Conservation (phyloP, 1,140 invertebrate genomes). For the Orchesella cincta region DNA sequence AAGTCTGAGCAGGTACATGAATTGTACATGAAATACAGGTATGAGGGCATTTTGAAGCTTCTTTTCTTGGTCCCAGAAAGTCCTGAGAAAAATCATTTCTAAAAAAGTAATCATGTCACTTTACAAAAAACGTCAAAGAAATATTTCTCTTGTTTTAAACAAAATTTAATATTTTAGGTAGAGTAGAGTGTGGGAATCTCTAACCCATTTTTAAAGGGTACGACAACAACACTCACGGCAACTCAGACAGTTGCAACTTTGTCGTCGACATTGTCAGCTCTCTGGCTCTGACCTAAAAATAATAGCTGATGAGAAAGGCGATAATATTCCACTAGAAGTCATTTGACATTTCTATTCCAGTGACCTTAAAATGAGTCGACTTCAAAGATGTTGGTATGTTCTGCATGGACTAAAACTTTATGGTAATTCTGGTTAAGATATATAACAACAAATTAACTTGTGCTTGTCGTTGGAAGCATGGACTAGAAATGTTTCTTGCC, state of each 20-base stretch:
- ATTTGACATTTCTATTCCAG: slow-evolving; percentile 4
- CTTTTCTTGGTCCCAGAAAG: no score
- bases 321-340: not conserved
- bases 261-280: not conserved
- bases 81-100: no score
- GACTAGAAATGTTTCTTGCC: no score
- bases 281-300: slow-evolving; percentile 17
- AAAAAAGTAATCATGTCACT: not conserved
- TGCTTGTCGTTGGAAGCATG: no score
- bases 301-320: slow-evolving; percentile 15
- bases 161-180: not conserved
- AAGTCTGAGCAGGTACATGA: no score
- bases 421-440: no score
- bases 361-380: slow-evolving; percentile 21
- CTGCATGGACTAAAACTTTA: no score
- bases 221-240: slow-evolving; percentile 4
- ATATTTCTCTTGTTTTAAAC: slow-evolving; percentile 3
- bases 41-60: no score
- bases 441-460: no score
- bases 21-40: no score
- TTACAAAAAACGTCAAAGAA: slow-evolving; percentile 1
- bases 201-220: slow-evolving; percentile 11
- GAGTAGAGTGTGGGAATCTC: not conserved
- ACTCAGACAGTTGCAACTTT: slow-evolving; percentile 24
- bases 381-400: no score